Base-by-base conservation (phyloP, 1,140 invertebrate species). In the Orchestia grillus region DNA sequence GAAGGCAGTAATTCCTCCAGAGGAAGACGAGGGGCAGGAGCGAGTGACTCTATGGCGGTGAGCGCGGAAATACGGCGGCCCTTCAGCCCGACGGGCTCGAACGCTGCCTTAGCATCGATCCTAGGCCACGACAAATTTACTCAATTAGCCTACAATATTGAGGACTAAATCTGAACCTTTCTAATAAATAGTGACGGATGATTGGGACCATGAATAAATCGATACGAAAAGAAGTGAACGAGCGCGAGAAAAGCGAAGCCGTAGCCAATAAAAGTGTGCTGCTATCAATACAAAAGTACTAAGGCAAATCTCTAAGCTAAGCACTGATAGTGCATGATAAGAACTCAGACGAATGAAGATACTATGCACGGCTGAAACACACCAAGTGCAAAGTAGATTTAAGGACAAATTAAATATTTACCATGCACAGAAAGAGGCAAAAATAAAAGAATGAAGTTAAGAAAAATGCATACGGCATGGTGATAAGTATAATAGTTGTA, bases 31-130 rank as follows among this genome's bases (percentile, higher is more conserved):
- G 92, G 92, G 36, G 92, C 43, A 44, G 92, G 92, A 45, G 92
- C 92, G 23, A 94, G 44, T 0, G 43, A n/a, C 23, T 94, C 92
- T 6, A 94, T 94, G 44, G 92, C 36, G 11, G 92, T 94, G 41
- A 40, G 11, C 36, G 44, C 44, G 16, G 92, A 94, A 45, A 94
- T 94, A 19, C 92, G 43, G 41, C 92, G 43, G 40, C 92, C 92
- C 44, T 94, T 94, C 44, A 94, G 36, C 41, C 92, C 44, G 41
- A 94, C 92, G 44, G 92, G 92, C 92, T 94, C 92, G 44, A 94
- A 94, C 40, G 92, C 92, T 15, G 92, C 44, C 92, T 94, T 94
- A 45, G 92, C 92, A 47, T 94, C 92, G 92, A 94, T 94, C 40
- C 92, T 94, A n/a, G 41, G 15, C 8, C 41, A 91, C 87, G 87